Base-by-base conservation (phyloP, 35 echinoderm and acorn worm species). In the Heliocidaris tuberculata region DNA sequence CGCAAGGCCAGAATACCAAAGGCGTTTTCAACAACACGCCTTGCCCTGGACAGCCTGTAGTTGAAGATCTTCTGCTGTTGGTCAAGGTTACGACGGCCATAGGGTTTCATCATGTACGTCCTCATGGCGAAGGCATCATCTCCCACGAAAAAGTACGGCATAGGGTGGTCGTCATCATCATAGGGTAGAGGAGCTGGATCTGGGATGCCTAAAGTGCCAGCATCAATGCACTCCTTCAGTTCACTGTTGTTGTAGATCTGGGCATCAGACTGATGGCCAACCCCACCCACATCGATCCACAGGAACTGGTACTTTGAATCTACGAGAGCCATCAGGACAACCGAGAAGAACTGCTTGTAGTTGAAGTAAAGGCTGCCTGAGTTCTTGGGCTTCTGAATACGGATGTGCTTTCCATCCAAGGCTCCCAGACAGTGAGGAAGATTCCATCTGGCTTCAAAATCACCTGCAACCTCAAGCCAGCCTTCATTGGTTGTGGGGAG, bases 321-420 rank as follows among this genome's bases (percentile, higher is more conserved):
- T 0, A 42, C 35, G 35, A 42, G 35, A 42, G 35, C 35, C 35
- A 42, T 42, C 35, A 42, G 35, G 35, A 42, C 35, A 42, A 42
- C 35, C 35, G 35, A 42, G 35, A 42, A 42, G n/a, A n/a, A n/a
- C n/a, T n/a, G n/a, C n/a, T n/a, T n/a, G n/a, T n/a, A n/a, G n/a
- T n/a, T n/a, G n/a, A n/a, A n/a, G n/a, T n/a, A n/a, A n/a, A n/a
- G n/a, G n/a, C n/a, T n/a, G n/a, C n/a, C n/a, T n/a, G n/a, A n/a
- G n/a, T n/a, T n/a, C n/a, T n/a, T n/a, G n/a, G n/a, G n/a, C n/a
- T n/a, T n/a, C n/a, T n/a, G n/a, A n/a, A n/a, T n/a, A n/a, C n/a
- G n/a, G n/a, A n/a, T n/a, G n/a, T n/a, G 96, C 61, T 98, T 96
- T 9, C 97, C 97, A 96, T 98, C 95, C 21, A 96, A 93, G 50